Conservation (phyloP, 2,113 vertebrate species). For the Hemiprocne comata region DNA sequence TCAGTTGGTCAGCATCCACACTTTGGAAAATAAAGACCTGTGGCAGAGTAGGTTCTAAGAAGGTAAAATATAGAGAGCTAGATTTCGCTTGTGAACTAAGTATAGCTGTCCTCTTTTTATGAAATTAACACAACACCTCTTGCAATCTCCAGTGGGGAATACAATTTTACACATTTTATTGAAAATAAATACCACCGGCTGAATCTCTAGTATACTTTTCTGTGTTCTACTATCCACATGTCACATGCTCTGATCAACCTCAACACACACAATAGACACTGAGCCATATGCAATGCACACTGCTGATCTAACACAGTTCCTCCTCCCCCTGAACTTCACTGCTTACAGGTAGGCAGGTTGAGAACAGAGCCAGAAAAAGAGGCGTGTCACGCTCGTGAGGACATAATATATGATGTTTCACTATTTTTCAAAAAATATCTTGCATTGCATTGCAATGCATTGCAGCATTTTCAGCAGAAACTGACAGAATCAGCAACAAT, state of each 20-base stretch:
- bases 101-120: background rate
- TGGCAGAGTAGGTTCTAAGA: background rate
- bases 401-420: background rate
- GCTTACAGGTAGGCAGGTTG: background rate
- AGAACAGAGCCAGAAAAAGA: background rate
- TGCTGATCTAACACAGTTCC: background rate
- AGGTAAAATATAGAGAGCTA: background rate
- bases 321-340: background rate
- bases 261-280: background rate
- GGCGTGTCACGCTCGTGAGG: background rate
- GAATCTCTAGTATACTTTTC: background rate
- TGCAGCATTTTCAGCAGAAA: background rate
- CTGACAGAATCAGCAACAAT: background rate
- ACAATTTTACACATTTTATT: background rate
- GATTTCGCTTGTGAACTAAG: background rate
- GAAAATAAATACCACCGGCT: background rate
- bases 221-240: background rate
- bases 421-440: background rate
- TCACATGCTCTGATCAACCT: background rate
- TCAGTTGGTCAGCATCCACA: background rate
- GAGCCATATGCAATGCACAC: background rate
- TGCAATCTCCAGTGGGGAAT: background rate
- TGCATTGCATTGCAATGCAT: background rate
- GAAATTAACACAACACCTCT: background rate
- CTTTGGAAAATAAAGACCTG: background rate